Conservation (phyloP, 2,797 vertebrate genomes). For the Coilia nasus region DNA sequence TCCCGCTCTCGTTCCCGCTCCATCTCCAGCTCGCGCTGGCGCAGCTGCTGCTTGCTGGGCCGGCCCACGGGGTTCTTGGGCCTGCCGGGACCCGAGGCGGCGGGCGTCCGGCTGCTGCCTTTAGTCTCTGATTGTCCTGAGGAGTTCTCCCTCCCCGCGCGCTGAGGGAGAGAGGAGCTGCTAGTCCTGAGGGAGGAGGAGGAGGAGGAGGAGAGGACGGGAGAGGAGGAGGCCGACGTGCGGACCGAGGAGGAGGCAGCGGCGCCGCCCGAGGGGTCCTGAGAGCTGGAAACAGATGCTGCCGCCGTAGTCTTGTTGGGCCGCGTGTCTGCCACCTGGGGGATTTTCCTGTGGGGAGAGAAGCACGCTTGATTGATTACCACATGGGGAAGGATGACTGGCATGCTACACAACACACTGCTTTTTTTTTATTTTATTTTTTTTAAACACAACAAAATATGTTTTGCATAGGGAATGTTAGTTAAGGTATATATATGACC, state of each 20-base stretch:
- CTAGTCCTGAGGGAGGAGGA: conserved; percentile 57
- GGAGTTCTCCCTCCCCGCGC: conserved; percentile 62
- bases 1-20: background rate
- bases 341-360: conserved; percentile 79
- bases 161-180: conserved; percentile 56
- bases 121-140: conserved; percentile 75
- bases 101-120: conserved; percentile 59
- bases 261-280: conserved; percentile 58
- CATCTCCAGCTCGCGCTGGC: conserved; percentile 66
- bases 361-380: background rate
- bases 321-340: conserved; percentile 76
- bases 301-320: conserved; percentile 56
- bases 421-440: too few relatives aligned
- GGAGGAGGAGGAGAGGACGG: conserved; percentile 45
- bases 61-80: conserved; percentile 59
- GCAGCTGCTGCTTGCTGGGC: conserved; percentile 66
- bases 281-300: conserved; percentile 43
- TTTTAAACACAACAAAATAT: too few relatives aligned
- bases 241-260: conserved; percentile 22
- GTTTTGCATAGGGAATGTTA: too few relatives aligned
- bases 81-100: conserved; percentile 65
- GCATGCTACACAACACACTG: background rate
- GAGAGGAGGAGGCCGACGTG: conserved; percentile 49
- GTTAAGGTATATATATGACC: too few relatives aligned
- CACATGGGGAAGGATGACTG: background rate